Evolutionary conservation across 2,888 invertebrate genomes (phyloP).

Genomic region (Epicampocera succincta): DNA sequence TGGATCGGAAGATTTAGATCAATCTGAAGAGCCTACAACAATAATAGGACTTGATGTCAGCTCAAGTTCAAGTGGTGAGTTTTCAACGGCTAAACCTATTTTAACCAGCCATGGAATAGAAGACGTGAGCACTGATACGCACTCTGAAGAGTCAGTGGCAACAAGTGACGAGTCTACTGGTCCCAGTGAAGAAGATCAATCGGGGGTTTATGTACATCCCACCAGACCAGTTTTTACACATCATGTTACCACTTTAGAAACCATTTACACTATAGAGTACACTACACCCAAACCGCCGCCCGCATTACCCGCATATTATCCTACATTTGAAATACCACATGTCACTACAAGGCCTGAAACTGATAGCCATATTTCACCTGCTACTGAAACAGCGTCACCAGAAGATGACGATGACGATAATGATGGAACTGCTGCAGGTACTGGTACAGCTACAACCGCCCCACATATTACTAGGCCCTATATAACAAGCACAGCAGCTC

Average conservation of each 20-base stretch:
- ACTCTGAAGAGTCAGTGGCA: conserved; percentile 62
- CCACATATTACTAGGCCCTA: conserved; percentile 73
- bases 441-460: conserved; percentile 63
- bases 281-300: conserved; percentile 70
- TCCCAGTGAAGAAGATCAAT: conserved; percentile 76
- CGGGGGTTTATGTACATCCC: conserved; percentile 71
- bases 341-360: conserved; percentile 52
- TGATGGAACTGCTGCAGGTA: conserved; percentile 36
- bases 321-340: conserved; percentile 64
- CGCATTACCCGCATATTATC: conserved; percentile 62
- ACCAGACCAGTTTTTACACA: conserved; percentile 74
- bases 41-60: conserved; percentile 74
- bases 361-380: conserved; percentile 67
- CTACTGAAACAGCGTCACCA: conserved; percentile 52
- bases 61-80: conserved; percentile 71
- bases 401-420: conserved; percentile 70
- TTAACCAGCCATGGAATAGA: conserved; percentile 71
- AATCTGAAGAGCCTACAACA: conserved; percentile 78
- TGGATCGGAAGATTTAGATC: conserved; percentile 72
- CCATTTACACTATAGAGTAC: conserved; percentile 76
- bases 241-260: conserved; percentile 78
- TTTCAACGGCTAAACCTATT: conserved; percentile 73
- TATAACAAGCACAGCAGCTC: conserved; percentile 78
- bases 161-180: conserved; percentile 68
- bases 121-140: conserved; percentile 71